Conservation (phyloP, 1,140 invertebrate genomes). For the Drosophila bifasciata region DNA sequence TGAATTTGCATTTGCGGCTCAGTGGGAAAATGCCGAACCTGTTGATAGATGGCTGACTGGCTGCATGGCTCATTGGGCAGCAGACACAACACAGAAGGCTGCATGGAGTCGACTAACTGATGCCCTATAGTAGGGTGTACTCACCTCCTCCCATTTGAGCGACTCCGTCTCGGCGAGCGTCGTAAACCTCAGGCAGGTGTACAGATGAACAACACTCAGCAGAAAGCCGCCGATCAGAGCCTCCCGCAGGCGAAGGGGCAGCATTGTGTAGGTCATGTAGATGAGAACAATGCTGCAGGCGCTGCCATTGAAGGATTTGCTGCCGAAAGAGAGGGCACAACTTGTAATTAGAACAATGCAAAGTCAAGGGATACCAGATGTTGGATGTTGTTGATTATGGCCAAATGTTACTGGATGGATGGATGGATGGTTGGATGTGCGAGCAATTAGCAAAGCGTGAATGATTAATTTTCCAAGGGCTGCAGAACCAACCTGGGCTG, state of each 20-base stretch:
- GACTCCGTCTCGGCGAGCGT: slow-evolving; percentile 9
- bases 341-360: slow-evolving; percentile 24
- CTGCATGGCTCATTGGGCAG: slow-evolving; percentile 12
- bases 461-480: slow-evolving; percentile 63
- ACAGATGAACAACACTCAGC: slow-evolving; percentile 88
- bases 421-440: slow-evolving; percentile 17
- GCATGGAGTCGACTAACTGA: background rate
- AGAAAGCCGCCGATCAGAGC: slow-evolving; percentile 89
- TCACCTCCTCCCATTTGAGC: slow-evolving; percentile 75
- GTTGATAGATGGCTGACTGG: slow-evolving; percentile 42
- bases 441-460: slow-evolving; percentile 64
- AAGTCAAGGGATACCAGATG: slow-evolving; percentile 12
- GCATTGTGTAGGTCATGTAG: slow-evolving; percentile 94
- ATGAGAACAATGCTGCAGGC: slow-evolving; percentile 88
- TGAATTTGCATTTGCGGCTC: slow-evolving; percentile 52
- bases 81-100: slow-evolving; percentile 4
- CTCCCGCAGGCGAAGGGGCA: slow-evolving; percentile 92
- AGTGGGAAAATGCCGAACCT: slow-evolving; percentile 29
- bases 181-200: slow-evolving; percentile 74
- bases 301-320: slow-evolving; percentile 83
- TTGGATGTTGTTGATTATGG: slow-evolving; percentile 11
- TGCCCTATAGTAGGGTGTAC: slow-evolving; percentile 28
- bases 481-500: slow-evolving; percentile 84
- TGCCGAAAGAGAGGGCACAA: slow-evolving; percentile 30
- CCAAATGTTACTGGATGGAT: background rate